Conservation (phyloP, 2,888 invertebrate species). For the Sacculina carcini region DNA sequence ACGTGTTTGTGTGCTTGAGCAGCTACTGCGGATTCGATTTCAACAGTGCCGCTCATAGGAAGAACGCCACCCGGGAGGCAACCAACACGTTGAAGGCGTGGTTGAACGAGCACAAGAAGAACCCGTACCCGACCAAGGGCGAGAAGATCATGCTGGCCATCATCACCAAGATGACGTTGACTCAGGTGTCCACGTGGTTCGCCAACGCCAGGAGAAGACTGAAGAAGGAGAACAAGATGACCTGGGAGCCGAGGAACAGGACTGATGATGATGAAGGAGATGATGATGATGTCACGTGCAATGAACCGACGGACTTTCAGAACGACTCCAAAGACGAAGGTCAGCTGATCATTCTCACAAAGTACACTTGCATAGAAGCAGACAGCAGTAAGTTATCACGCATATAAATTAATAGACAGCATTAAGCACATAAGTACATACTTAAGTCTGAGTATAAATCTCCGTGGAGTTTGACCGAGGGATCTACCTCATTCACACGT, state of each 20-base stretch:
- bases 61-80: slow-evolving; percentile 91
- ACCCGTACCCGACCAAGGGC: slow-evolving; percentile 96
- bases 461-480: too few relatives aligned
- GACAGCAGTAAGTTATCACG: too few relatives aligned
- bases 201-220: slow-evolving; percentile 75
- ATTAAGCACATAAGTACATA: too few relatives aligned
- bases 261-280: slow-evolving; percentile 69
- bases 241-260: slow-evolving; percentile 83
- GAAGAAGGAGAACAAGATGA: slow-evolving; percentile 94
- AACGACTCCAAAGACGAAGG: slow-evolving; percentile 26
- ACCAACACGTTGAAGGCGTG: slow-evolving; percentile 92
- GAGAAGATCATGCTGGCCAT: slow-evolving; percentile 98
- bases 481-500: too few relatives aligned
- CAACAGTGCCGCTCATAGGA: slow-evolving; percentile 49
- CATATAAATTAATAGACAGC: too few relatives aligned
- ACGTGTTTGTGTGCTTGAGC: too few relatives aligned
- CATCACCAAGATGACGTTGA: slow-evolving; percentile 94
- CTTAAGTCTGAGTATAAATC: too few relatives aligned
- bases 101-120: slow-evolving; percentile 96
- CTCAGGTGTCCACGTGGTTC: slow-evolving; percentile 85
- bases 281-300: slow-evolving; percentile 16
- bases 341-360: too few relatives aligned
- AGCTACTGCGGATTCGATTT: slow-evolving; percentile 38
- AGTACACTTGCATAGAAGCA: too few relatives aligned
- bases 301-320: slow-evolving; percentile 14